Evolutionary conservation across 2,797 vertebrate genomes (phyloP), one percentile per base, ranked within the genome.

Genomic region (Kryptolebias ocellatus): DNA sequence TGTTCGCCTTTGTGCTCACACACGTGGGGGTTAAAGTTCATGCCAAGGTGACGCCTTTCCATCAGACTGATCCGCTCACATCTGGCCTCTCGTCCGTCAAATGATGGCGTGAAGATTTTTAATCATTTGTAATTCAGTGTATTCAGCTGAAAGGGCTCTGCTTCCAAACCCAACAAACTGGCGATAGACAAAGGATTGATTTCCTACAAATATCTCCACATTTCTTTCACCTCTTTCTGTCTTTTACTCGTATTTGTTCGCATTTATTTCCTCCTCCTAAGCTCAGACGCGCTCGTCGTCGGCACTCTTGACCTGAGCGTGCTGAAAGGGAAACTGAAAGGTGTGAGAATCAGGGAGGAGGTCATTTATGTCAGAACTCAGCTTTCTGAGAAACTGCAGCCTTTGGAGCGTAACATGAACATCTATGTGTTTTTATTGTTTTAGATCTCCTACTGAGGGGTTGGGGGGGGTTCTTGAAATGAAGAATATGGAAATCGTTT

Each of bases 101-200:
- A 44, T 9, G 31, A 34, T 34, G 31, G 29, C 37, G 34, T 24
- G 20, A 24, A 24, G 20, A 24, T 24, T 24, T 24, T 1, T 24
- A 24, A 24, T 24, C 20, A 24, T 24, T 24, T 24, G 2, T 24
- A 24, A 24, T 24, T 24, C 20, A 24, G 20, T 24, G 20, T 24
- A 24, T 24, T 24, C 20, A 24, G 20, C 20, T 24, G 20, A 24
- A 24, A 24, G 16, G 64, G 74, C 46, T 69, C 71, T 52, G 51
- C 60, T 82, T 81, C 76, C 78, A 71, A 64, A 73, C 67, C 64
- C 42, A 44, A 46, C 60, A 72, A 70, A 83, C 78, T 62, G 56
- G 60, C 34, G 70, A 34, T 24, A 2, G 20, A 24, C 20, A 24
- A 24, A 24, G 20, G 20, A 24, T 24, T 24, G 20, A 24, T 24